Evolutionary conservation across 2,888 invertebrate species (phyloP).

Genomic region (Drosophila antonietae): DNA sequence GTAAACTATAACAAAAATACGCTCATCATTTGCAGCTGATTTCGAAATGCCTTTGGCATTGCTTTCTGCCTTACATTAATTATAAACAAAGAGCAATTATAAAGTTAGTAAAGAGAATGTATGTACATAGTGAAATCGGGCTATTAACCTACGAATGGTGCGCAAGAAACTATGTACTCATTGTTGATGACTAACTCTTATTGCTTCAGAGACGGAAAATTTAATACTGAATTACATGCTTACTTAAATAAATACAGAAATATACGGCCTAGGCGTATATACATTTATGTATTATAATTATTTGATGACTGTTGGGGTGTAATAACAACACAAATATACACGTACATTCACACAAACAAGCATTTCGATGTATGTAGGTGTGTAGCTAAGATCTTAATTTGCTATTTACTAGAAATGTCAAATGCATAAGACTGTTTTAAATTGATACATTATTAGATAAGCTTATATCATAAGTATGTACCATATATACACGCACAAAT

Average conservation of each 20-base stretch:
- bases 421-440: neutral
- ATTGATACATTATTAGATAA: constrained; percentile 1
- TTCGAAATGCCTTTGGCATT: neutral
- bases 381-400: neutral
- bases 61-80: neutral
- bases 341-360: neutral
- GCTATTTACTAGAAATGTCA: constrained; percentile 11
- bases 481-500: neutral
- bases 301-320: neutral
- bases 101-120: constrained; percentile 21
- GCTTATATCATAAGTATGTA: constrained; percentile 4
- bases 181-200: constrained; percentile 18
- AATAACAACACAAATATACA: constrained; percentile 1
- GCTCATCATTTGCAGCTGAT: neutral
- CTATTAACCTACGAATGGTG: constrained; percentile 16
- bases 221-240: neutral
- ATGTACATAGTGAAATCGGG: constrained; percentile 18
- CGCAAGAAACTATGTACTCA: constrained; percentile 10
- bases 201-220: neutral
- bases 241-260: neutral
- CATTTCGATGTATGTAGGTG: neutral
- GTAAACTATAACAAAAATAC: neutral
- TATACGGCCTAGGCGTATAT: neutral
- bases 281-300: neutral
- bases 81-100: constrained; percentile 6